Base-by-base conservation (phyloP, 2,113 vertebrate species). In the Epinephelus moara region DNA sequence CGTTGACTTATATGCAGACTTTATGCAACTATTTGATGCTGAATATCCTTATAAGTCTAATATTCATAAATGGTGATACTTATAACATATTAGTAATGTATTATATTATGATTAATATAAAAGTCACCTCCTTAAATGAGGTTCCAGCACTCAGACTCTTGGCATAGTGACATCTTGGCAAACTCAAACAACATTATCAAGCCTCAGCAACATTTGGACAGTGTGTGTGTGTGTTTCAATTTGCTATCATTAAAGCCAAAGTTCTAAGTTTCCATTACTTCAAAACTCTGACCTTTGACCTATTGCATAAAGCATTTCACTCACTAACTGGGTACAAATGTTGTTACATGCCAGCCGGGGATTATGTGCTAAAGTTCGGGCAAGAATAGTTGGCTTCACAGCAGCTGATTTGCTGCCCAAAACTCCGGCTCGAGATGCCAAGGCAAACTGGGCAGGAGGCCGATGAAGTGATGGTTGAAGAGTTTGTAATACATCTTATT, bases 381-480 rank as follows among this genome's bases (percentile, higher is more conserved):
- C n/a, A 56, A 60, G 62, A 71, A 52, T 64, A 0, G 18, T 33
- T 40, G 79, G 74, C 77, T 37, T 63, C 66, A 42, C 19, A 1
- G 66, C 19, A 18, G 19, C 23, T 71, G 64, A 75, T 61, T 3
- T 82, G 49, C 60, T 82, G 61, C 72, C 59, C 50, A 75, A 81
- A 80, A 19, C 2, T 18, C 12, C 7, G 2, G 33, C n/a, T 49
- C 2, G 1, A 73, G 77, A 76, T 59, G 52, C 79, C 85, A 6
- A 79, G 49, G 73, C 25, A 80, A 81, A 80, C 62, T 81, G 74
- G 81, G 62, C 52, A 64, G 52, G 27, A 67, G 70, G 40, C 78
- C 1, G 18, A 80, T 8, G 40, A 69, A 6, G 75, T 52, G 50
- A 75, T 52, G 61, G 61, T 80, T 12, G 57, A 78, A 64, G 72